Evolutionary conservation across 2,888 invertebrate genomes (phyloP), one percentile per base, ranked within the genome.

Genomic region (Neria commutata): DNA sequence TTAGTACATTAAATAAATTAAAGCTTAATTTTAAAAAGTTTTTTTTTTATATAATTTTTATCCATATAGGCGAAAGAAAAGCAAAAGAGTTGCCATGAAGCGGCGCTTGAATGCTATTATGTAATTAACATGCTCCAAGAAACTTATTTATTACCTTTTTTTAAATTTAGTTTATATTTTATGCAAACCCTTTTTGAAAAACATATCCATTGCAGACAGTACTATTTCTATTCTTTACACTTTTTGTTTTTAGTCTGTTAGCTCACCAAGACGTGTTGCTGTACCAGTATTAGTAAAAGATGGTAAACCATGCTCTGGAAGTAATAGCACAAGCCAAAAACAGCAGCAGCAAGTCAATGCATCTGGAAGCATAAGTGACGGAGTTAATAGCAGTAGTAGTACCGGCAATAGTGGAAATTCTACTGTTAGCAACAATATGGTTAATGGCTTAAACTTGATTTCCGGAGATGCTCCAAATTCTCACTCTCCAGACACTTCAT

Each of bases 241-340:
- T 40, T 48, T 48, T 48, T 54, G 61, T 58, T 61, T 52, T 53
- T 86, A 92, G 92, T 91, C 92, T 59, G 90, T 92, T 69, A 92
- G 93, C 80, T 95, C 96, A 56, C 96, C 96, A 48, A 86, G 96
- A 66, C 88, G 96, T 68, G 96, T 97, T 64, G 95, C 96, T 21
- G 96, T 97, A 51, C 97, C 96, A 53, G 96, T 97, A 60, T 85
- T 97, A 76, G 96, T 97, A 71, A 95, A 96, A 84, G 96, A 97
- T 84, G 96, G 96, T 51, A 97, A 92, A 83, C 94, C 91, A 0
- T 93, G 93, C 77, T 87, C 89, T 69, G 90, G 89, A 33, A 86
- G 87, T 34, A 80, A 74, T 48, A 80, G 73, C 66, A 68, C 78
- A 60, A 65, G 73, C 34, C 81, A 81, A 61, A 67, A 78, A 25